phyloP scores from a whole-genome alignment of 2,888 invertebrate species.

The Cheilosia impressa region DNA sequence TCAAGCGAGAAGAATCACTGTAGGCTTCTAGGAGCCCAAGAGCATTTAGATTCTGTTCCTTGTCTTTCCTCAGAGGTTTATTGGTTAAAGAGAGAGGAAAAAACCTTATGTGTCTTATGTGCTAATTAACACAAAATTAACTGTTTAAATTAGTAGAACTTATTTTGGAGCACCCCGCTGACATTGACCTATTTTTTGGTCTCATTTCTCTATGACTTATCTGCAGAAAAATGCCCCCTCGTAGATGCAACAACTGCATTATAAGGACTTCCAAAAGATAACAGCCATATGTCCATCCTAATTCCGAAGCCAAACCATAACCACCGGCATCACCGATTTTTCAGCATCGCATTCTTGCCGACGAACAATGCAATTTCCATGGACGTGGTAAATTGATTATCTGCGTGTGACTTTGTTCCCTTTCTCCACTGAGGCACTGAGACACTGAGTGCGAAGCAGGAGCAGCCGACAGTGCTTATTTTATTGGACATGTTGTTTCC shows the following conservation, averaged over 20 bases:
- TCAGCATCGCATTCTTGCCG: slow-evolving; percentile 17
- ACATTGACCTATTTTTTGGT: too few species aligned
- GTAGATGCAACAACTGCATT: neutral
- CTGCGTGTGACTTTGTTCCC: slow-evolving; percentile 54
- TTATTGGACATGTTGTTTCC: slow-evolving; percentile 65
- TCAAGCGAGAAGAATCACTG: too few species aligned
- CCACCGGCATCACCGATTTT: neutral
- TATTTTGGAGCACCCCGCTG: too few species aligned
- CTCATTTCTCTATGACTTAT: too few species aligned
- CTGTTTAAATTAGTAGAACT: too few species aligned
- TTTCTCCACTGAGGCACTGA: neutral
- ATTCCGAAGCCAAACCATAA: neutral
- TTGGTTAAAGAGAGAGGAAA: too few species aligned
- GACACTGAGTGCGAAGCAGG: slow-evolving; percentile 2
- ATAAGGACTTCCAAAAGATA: neutral
- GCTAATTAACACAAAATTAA: too few species aligned
- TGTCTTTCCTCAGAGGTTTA: too few species aligned
- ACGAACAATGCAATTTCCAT: slow-evolving; percentile 35
- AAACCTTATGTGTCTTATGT: too few species aligned
- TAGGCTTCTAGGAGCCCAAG: too few species aligned
- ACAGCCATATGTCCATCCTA: neutral
- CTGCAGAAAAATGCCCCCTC: neutral
- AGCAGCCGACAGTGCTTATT: slow-evolving; percentile 38
- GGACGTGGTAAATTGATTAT: slow-evolving; percentile 58
- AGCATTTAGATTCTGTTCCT: too few species aligned